A percentile compares a stretch with the other conserved stretches of the same genome.
Evolutionary conservation across 2,888 invertebrate species (phyloP).

Genomic region (Alloscopus bannaensis): DNA sequence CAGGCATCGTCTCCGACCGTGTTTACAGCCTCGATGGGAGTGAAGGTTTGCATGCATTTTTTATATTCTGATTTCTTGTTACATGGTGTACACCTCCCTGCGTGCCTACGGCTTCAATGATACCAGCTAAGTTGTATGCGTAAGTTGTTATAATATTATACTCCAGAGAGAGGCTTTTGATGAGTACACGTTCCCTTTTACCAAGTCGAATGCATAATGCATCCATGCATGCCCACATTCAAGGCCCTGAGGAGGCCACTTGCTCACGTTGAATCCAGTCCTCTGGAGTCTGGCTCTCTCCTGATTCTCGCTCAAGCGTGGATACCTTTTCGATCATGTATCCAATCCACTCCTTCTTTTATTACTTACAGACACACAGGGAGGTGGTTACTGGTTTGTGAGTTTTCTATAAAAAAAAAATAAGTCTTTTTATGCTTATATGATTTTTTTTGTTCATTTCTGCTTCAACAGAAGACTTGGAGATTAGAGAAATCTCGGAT

Average conservation of each 20-base stretch:
- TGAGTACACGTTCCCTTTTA: slow-evolving; percentile 10
- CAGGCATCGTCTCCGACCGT: slow-evolving; percentile 96
- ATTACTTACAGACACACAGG: too few relatives aligned
- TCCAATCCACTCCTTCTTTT: too few relatives aligned
- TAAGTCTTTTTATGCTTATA: too few relatives aligned
- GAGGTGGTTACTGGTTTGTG: too few relatives aligned
- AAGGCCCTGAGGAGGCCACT: slow-evolving; percentile 3
- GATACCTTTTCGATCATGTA: too few relatives aligned
- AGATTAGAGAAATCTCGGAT: slow-evolving; percentile 70
- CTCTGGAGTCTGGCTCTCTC: not conserved
- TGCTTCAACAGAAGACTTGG: slow-evolving; percentile 70
- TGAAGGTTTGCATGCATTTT: slow-evolving; percentile 74
- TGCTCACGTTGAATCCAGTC: too few relatives aligned
- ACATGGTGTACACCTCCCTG: too few relatives aligned
- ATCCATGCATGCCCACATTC: slow-evolving; percentile 26
- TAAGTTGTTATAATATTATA: too few relatives aligned
- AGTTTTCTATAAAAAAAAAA: too few relatives aligned
- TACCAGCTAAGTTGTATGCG: too few relatives aligned
- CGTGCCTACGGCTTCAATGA: too few relatives aligned
- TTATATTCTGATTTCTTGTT: not conserved
- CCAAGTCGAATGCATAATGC: not conserved
- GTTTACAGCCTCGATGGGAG: slow-evolving; percentile 96
- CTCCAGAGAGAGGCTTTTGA: not conserved
- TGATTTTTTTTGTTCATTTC: slow-evolving; percentile 44
- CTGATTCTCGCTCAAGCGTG: not conserved